Evolutionary conservation across 35 echinoderm and acorn worm genomes (phyloP).

Genomic region (Amphiura filiformis): DNA sequence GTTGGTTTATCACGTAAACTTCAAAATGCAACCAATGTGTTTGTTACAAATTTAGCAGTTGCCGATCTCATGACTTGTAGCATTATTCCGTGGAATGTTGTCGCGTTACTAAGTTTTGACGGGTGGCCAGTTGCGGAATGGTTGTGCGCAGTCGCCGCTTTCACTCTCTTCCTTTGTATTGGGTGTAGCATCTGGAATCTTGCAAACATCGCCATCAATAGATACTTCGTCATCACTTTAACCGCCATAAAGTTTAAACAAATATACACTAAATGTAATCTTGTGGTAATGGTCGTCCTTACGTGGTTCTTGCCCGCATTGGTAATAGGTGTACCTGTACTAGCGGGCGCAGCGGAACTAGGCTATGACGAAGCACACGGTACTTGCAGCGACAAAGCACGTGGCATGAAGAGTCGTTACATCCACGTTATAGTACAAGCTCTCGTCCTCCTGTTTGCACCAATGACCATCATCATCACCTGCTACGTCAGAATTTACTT

Average conservation of each 20-base stretch:
- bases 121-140: not conserved
- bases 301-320: conserved; percentile 29
- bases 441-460: conserved; percentile 39
- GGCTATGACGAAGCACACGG: conserved; percentile 22
- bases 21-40: conserved; percentile 33
- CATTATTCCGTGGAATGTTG: not conserved
- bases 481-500: conserved; percentile 58
- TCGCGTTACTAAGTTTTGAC: not conserved
- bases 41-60: conserved; percentile 33
- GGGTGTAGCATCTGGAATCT: conserved; percentile 24
- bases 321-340: not conserved
- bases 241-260: not conserved
- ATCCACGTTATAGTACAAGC: conserved; percentile 25
- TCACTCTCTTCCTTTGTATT: not conserved
- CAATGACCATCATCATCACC: conserved; percentile 56
- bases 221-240: conserved; percentile 11
- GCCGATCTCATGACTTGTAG: conserved; percentile 19
- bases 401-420: not conserved
- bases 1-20: conserved; percentile 33
- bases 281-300: not conserved
- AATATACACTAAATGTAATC: not conserved
- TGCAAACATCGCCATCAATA: conserved; percentile 3
- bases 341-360: not conserved
- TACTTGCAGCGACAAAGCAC: not conserved
- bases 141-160: not conserved